These are phyloP conservation scores for Sternotherus odoratus DNA, from an alignment of 2,797 vertebrate species.

Conservation along the genomic window DNA sequence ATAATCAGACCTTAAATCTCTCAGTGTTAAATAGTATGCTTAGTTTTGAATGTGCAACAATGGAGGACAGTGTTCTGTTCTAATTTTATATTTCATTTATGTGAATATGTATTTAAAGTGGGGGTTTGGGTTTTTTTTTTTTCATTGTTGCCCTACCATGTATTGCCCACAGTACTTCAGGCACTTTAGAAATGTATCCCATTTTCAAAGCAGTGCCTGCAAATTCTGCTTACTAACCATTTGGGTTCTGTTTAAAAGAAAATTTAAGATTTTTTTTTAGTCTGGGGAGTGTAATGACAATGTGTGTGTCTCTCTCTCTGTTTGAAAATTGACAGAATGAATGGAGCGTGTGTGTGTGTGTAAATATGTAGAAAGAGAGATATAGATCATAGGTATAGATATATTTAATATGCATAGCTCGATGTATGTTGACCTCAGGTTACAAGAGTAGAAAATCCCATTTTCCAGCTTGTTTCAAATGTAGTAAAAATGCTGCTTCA, in stretches of 20 bases:
- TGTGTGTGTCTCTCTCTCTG: neutral
- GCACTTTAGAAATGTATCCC: neutral
- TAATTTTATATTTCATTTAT: neutral
- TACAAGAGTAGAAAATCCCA: constrained; percentile 85
- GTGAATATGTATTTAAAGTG: neutral
- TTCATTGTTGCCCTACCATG: constrained; percentile 22
- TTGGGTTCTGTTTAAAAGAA: constrained; percentile 44
- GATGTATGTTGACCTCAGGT: constrained; percentile 84
- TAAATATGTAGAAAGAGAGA: constrained; percentile 40
- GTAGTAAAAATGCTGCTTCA: constrained; percentile 88
- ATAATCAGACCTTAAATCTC: neutral
- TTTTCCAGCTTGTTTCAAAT: constrained; percentile 89
- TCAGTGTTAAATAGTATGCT: neutral
- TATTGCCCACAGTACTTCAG: constrained; percentile 9
- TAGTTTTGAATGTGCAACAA: constrained; percentile 2
- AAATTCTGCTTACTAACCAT: constrained; percentile 20
- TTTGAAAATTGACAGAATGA: constrained; percentile 25
- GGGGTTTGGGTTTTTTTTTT: neutral
- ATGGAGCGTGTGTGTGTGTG: neutral
- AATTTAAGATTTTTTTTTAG: constrained; percentile 14
- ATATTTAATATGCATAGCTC: constrained; percentile 82
- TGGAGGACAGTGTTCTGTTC: constrained; percentile 16
- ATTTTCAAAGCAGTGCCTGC: constrained; percentile 34
- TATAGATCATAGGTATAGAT: constrained; percentile 57
- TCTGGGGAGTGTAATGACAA: neutral